Conservation (phyloP, 2,113 vertebrate genomes). For the Canis aureus region DNA sequence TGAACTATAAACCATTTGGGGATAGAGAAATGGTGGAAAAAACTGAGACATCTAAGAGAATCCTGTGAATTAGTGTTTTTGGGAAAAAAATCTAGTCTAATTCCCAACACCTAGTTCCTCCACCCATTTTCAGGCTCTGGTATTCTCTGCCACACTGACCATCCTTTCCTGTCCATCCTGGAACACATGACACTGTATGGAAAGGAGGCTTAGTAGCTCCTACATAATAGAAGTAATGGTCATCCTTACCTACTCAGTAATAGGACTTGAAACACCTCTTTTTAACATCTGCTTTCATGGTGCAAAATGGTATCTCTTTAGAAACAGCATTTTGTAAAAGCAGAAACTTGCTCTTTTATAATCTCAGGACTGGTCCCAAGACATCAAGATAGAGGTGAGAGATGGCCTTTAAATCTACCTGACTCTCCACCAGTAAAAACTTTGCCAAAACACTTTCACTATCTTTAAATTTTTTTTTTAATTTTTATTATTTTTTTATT, state of each 20-base stretch:
- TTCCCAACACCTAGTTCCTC: neutral
- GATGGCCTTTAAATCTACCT: neutral
- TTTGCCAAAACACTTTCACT: neutral
- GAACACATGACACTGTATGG: neutral
- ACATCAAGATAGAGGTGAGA: neutral
- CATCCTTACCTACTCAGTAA: neutral
- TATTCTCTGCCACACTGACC: neutral
- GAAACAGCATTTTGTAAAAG: conserved; percentile 12
- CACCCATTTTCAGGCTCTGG: neutral
- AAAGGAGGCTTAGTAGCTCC: neutral
- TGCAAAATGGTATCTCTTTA: neutral
- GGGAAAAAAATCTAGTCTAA: neutral
- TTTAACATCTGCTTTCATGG: neutral
- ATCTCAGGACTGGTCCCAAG: neutral
- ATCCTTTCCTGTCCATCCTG: neutral
- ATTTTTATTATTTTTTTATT: too few species aligned
- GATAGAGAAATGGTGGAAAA: neutral
- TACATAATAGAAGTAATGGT: neutral
- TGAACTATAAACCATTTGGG: conserved; percentile 8
- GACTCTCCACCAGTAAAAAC: neutral
- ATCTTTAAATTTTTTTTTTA: too few species aligned
- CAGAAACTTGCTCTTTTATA: neutral
- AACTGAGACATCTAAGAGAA: neutral
- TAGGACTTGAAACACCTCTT: neutral
- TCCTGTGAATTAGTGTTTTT: neutral